These are phyloP conservation scores for Aphrocallistes beatrix DNA, from an alignment of 37 sponge, comb jelly and placozoan genomes.

Conservation along the genomic window DNA sequence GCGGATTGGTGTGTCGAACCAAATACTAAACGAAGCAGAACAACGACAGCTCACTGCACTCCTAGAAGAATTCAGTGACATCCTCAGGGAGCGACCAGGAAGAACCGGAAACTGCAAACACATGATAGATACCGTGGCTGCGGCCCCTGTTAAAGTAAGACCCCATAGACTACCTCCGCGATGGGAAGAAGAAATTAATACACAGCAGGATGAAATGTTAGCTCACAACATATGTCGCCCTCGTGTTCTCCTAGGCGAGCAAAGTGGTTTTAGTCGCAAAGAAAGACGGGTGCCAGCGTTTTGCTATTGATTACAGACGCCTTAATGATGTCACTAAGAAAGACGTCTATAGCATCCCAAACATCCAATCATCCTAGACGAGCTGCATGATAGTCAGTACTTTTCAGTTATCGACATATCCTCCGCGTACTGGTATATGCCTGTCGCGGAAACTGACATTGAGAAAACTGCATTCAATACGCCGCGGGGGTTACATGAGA, in stretches of 20 bases:
- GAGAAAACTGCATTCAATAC: not conserved
- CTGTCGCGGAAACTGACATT: not conserved
- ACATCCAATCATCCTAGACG: not conserved
- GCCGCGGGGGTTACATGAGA: not conserved
- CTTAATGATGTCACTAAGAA: not conserved
- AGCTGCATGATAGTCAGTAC: not conserved
- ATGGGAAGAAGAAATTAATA: no score
- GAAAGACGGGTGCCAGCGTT: not conserved
- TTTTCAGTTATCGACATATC: not conserved
- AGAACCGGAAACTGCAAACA: not conserved
- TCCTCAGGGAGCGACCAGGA: not conserved
- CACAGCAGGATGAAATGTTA: no score
- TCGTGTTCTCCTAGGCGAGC: not conserved
- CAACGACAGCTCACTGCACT: not conserved
- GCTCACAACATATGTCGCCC: not conserved
- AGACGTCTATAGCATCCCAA: not conserved
- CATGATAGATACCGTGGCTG: not conserved
- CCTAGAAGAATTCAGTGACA: not conserved
- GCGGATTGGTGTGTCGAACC: not conserved
- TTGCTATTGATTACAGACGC: not conserved
- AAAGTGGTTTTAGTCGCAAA: no score
- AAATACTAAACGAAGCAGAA: not conserved
- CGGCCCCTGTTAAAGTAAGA: not conserved
- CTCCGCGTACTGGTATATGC: not conserved
- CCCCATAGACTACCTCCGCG: not conserved